phyloP scores from a whole-genome alignment of 2,797 vertebrate species.

The Tadarida brasiliensis region DNA sequence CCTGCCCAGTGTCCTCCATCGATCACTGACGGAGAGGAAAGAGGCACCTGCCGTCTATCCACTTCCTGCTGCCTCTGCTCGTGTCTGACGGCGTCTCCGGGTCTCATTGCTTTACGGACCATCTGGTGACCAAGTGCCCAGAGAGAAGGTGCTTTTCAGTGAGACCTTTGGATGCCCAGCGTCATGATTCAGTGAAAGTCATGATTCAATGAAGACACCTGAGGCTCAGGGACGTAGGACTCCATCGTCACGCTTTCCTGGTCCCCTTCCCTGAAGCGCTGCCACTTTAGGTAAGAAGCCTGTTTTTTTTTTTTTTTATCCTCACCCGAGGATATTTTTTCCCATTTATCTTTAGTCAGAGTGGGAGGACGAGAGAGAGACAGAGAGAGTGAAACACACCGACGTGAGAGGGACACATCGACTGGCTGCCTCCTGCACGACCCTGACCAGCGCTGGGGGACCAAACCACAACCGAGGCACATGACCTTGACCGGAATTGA shows the following conservation, averaged over 20 bases:
- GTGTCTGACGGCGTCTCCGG: background rate
- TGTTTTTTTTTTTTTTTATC: background rate
- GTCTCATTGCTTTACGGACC: background rate
- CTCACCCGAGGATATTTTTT: no score
- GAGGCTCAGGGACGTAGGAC: fast-evolving
- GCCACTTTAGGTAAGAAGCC: background rate
- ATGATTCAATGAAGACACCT: background rate
- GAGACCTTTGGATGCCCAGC: background rate
- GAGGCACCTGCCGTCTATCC: background rate
- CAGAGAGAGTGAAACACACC: no score
- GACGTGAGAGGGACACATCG: no score
- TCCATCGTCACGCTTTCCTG: fast-evolving
- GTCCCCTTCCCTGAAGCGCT: background rate
- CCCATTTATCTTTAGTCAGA: no score
- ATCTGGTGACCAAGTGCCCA: background rate
- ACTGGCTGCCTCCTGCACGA: no score
- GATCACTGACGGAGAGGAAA: background rate
- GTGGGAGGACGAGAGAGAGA: no score
- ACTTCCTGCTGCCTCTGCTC: background rate
- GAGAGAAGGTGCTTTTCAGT: background rate
- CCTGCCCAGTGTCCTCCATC: background rate
- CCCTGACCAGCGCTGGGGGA: no score
- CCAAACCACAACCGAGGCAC: no score
- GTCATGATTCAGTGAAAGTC: background rate
- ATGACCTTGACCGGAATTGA: no score